Evolutionary conservation across 1,140 invertebrate genomes (phyloP), one percentile per base, ranked within the genome.

Genomic region (Vanessa tameamea): DNA sequence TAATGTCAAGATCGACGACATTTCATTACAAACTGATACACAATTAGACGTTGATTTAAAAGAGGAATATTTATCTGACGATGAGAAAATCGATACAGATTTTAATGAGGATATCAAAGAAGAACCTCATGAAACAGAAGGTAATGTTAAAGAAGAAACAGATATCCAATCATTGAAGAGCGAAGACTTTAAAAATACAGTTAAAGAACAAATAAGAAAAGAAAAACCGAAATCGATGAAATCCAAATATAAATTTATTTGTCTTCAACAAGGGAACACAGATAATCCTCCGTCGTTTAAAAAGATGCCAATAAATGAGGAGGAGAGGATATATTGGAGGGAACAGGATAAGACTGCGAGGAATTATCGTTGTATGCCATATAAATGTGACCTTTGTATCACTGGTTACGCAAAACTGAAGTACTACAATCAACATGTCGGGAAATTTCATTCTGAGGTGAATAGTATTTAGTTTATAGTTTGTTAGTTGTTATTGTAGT

Each of bases 321-420:
- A 51, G n/a, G 72, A 76, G 37, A 77, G 57, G 15, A 4, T 15
- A 7, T 63, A 53, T 16, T 77, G 69, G 69, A n/a, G 59, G 23
- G 75, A 75, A 9, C 43, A 72, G 51, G 47, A 57, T 23, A 64
- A 71, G 20, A 69, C 15, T 1, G 55, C 59, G 6, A 68, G 55
- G 16, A 72, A 69, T 26, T 76, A 77, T 47, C 51, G 64, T 12
- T 48, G 48, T 1, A 70, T 65, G 55, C n/a, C 6, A 0, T 76
- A 55, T 61, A 72, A 75, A 68, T 79, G 78, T 43, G 72, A 79
- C 14, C 48, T 57, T 0, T 79, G 78, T 69, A 64, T 75, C 23
- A 69, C 61, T 8, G 78, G 72, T 9, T 72, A 72, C 61, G 15
- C 51, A 5, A 72, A 64, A 9, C 51, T 61, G 37, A n/a, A 70